phyloP scores from a whole-genome alignment of 2,888 invertebrate species.

The Tinea pellionella region DNA sequence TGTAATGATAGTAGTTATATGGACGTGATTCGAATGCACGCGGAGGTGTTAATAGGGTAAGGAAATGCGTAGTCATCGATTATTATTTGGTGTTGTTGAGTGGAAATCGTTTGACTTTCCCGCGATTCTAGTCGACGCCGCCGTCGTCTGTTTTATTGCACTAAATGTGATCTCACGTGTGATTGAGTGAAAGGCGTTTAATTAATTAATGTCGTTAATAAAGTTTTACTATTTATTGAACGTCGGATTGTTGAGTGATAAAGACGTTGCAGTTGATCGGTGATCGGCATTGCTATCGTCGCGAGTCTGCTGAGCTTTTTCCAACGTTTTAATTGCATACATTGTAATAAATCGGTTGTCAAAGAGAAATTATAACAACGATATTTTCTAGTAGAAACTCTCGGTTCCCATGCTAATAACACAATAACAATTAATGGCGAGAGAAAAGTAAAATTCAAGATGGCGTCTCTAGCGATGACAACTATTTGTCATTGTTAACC shows the following conservation, averaged over 20 bases:
- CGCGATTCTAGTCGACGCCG: background rate
- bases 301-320: too few relatives aligned
- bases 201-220: background rate
- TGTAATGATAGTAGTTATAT: too few relatives aligned
- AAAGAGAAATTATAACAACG: background rate
- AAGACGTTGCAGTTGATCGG: too few relatives aligned
- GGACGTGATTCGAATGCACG: too few relatives aligned
- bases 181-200: background rate
- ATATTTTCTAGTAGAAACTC: background rate
- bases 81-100: background rate
- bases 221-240: too few relatives aligned
- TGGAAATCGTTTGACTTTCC: background rate
- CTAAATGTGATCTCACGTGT: background rate
- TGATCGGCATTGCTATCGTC: too few relatives aligned
- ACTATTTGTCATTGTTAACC: slow-evolving; percentile 44
- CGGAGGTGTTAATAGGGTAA: too few relatives aligned
- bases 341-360: too few relatives aligned
- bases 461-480: slow-evolving; percentile 19
- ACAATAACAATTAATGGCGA: background rate
- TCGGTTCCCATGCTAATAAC: background rate
- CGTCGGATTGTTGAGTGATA: too few relatives aligned
- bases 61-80: background rate
- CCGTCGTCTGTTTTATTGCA: background rate
- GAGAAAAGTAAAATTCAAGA: background rate
- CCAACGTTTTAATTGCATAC: too few relatives aligned